phyloP scores from a whole-genome alignment of 2,797 vertebrate species.

The Benthosema pterotum region DNA sequence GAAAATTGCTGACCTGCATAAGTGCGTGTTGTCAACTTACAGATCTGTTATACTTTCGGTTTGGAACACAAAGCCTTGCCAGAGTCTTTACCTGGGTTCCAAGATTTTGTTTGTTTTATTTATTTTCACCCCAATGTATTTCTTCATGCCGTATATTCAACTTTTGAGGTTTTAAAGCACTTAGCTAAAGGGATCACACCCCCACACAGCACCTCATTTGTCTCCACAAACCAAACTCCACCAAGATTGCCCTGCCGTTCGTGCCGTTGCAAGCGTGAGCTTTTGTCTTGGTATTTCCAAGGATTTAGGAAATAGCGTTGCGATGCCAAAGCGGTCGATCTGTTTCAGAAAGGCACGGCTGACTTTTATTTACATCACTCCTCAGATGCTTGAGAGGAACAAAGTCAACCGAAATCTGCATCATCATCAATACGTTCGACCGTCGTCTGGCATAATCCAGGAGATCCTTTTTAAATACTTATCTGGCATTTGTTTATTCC shows the following conservation, averaged over 20 bases:
- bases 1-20: no score
- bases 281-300: constrained; percentile 51
- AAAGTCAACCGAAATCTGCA: constrained; percentile 64
- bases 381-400: constrained; percentile 61
- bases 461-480: constrained; percentile 70
- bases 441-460: constrained; percentile 51
- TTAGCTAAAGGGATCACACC: constrained; percentile 2
- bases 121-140: constrained; percentile 8
- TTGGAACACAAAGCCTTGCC: constrained; percentile 12
- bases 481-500: constrained; percentile 55
- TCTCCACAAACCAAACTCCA: constrained; percentile 1
- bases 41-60: no score
- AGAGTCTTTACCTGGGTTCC: constrained; percentile 56
- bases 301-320: constrained; percentile 50
- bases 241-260: constrained; percentile 43
- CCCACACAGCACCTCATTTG: no score
- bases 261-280: constrained; percentile 37
- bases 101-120: constrained; percentile 2
- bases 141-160: background rate
- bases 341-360: constrained; percentile 59
- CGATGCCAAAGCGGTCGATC: constrained; percentile 55
- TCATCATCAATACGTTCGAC: constrained; percentile 68
- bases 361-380: constrained; percentile 71
- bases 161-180: constrained; percentile 15
- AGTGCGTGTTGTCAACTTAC: no score